Percentiles rank a stretch among this genome's conserved stretches.
phyloP scores from a whole-genome alignment of 2,797 vertebrate species.

The Podarcis siculus region DNA sequence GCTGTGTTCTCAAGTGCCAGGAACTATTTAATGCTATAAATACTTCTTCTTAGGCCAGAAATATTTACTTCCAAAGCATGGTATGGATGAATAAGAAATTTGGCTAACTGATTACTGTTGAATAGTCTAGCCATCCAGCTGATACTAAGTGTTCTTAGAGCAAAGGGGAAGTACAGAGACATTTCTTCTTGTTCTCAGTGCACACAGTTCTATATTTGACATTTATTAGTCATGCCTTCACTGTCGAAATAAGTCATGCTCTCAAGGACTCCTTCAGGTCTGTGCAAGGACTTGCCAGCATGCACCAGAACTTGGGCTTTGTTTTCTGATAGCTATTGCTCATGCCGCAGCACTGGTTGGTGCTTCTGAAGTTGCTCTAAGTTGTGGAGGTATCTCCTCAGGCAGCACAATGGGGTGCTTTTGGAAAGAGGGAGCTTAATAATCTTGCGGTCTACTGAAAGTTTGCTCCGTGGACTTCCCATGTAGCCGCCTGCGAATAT shows the following conservation, averaged over 20 bases:
- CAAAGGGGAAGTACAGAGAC: background rate
- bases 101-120: background rate
- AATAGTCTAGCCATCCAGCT: background rate
- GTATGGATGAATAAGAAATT: background rate
- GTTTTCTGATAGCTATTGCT: background rate
- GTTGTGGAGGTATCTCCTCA: background rate
- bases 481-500: too few relatives aligned
- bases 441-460: background rate
- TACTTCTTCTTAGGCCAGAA: background rate
- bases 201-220: background rate
- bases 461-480: background rate
- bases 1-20: background rate
- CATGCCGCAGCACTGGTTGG: background rate
- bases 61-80: background rate
- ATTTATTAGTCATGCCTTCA: background rate
- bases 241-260: background rate
- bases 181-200: background rate
- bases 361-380: background rate
- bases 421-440: background rate
- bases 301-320: background rate
- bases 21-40: background rate
- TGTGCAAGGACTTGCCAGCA: background rate
- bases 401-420: background rate
- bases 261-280: background rate
- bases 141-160: background rate